Conservation (phyloP, 2,797 vertebrate species). For the Anniella stebbinsi region DNA sequence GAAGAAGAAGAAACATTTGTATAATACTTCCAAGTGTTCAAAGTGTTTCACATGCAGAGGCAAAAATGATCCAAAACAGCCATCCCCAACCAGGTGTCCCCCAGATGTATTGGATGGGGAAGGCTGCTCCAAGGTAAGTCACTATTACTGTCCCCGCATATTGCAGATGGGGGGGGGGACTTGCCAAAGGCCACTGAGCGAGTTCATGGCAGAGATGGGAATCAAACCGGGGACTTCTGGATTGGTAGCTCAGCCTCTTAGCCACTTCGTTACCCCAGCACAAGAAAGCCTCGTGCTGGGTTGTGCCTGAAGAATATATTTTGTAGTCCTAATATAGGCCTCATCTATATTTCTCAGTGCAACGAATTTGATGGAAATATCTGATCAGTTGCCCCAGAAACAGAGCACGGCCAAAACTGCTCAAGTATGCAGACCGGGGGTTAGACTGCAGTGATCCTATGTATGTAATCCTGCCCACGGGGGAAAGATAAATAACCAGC, state of each 20-base stretch:
- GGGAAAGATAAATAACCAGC: constrained; percentile 73
- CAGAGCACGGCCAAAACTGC: constrained; percentile 25
- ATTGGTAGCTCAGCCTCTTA: no score
- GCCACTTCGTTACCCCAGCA: no score
- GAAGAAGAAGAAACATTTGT: no score
- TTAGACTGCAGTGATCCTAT: constrained; percentile 67
- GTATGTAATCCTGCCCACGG: constrained; percentile 62
- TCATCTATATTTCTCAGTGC: background rate
- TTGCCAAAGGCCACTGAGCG: no score
- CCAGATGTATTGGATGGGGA: background rate
- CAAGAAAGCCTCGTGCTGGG: background rate
- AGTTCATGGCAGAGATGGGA: no score
- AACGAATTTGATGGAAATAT: background rate
- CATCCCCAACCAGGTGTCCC: background rate
- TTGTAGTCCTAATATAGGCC: background rate
- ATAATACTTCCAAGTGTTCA: no score
- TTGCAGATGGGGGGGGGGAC: no score
- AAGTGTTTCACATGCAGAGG: no score
- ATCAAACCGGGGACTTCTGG: no score
- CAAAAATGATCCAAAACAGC: background rate
- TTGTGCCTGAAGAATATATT: background rate
- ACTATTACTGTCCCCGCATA: no score
- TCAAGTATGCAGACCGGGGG: constrained; percentile 37
- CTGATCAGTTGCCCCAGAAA: constrained; percentile 8
- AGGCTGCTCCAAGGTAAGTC: no score